phyloP scores from a whole-genome alignment of 2,888 invertebrate species.

The Venustoraphidia nigricollis region DNA sequence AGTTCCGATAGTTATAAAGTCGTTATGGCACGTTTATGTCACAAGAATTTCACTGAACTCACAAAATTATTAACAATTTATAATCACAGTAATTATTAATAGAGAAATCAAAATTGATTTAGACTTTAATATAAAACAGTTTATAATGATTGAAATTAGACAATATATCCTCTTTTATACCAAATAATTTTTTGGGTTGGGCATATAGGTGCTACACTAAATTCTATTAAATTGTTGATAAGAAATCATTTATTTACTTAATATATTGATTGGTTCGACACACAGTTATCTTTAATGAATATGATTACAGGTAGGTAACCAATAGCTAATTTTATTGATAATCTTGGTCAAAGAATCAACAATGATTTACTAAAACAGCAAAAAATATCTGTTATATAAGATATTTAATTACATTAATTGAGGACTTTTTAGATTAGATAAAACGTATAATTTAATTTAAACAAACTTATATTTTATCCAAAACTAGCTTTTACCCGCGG shows the following conservation, averaged over 20 bases:
- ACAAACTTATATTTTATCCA: too few relatives aligned
- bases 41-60: not conserved
- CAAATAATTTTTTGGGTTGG: slow-evolving; percentile 6
- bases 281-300: too few relatives aligned
- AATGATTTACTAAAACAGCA: too few relatives aligned
- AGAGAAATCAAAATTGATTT: not conserved
- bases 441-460: too few relatives aligned
- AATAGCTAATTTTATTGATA: too few relatives aligned
- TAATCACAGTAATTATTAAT: not conserved
- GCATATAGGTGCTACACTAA: not conserved
- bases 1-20: not conserved
- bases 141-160: slow-evolving; percentile 2
- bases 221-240: slow-evolving; percentile 1
- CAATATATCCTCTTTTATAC: slow-evolving; percentile 2
- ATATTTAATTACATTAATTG: too few relatives aligned
- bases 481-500: too few relatives aligned
- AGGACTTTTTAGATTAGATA: too few relatives aligned
- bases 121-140: not conserved
- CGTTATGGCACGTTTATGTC: slow-evolving; percentile 1
- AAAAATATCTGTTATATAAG: too few relatives aligned
- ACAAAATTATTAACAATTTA: not conserved
- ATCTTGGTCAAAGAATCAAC: too few relatives aligned
- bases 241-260: not conserved
- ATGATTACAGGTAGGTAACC: too few relatives aligned
- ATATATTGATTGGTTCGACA: not conserved